Evolutionary conservation across 92 coral and sea anemone species (phyloP).

Genomic region (Diadumene lineata): DNA sequence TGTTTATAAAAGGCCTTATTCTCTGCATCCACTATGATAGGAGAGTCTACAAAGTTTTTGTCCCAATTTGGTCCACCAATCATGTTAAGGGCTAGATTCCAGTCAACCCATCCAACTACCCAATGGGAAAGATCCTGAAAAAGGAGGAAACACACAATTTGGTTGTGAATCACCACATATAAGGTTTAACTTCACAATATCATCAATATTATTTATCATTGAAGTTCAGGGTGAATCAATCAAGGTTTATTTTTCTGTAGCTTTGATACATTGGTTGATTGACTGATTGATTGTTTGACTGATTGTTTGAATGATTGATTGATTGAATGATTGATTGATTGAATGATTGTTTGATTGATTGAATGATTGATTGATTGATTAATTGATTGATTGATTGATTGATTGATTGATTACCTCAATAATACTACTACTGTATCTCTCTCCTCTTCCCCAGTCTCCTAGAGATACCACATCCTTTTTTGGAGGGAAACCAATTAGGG

Average conservation of each 20-base stretch:
- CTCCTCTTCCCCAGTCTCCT: constrained; percentile 93
- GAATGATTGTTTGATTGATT: no score
- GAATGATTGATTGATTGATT: no score
- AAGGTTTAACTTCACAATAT: no score
- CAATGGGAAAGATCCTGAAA: constrained; percentile 83
- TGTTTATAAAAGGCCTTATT: constrained; percentile 82
- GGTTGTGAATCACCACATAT: no score
- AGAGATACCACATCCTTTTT: constrained; percentile 77
- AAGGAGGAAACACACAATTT: neutral
- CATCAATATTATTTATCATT: no score
- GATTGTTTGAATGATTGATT: no score
- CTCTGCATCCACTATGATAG: constrained; percentile 80
- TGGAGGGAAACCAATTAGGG: neutral
- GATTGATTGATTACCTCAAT: constrained; percentile 72
- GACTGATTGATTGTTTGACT: no score
- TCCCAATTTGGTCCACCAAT: constrained; percentile 99
- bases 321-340: no score
- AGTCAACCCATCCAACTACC: constrained; percentile 98
- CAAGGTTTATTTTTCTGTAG: no score
- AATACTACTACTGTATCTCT: constrained; percentile 70
- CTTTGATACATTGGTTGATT: no score
- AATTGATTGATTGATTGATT: no score
- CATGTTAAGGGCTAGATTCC: constrained; percentile 95
- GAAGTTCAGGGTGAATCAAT: no score
- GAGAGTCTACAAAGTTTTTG: constrained; percentile 88